Evolutionary conservation across 2,797 vertebrate genomes (phyloP), one percentile per base, ranked within the genome.

Genomic region (Enteromius afrohamiltoni): DNA sequence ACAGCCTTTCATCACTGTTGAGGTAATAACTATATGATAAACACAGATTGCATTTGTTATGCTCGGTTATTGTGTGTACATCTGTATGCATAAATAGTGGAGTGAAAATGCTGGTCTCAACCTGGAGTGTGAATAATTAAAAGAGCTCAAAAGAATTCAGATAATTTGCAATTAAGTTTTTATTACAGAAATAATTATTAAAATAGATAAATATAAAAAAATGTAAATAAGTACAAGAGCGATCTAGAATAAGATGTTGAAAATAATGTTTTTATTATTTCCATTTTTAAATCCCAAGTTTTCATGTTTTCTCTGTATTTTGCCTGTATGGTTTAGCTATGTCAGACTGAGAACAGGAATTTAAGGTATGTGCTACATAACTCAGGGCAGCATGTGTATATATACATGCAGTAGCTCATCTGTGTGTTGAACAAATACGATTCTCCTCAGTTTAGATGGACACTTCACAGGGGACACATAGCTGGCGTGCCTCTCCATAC

Each of bases 401-500:
- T 51, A 76, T 21, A 58, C 29, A n/a, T 70, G 53, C 21, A 3
- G 40, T 49, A 67, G 71, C 80, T 67, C 6, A 55, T 67, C 79
- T 75, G 75, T 84, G 86, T 79, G 73, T 79, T 58, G 68, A 64
- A 67, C 64, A 58, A 84, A 68, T 74, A 70, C 81, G 75, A 70
- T 85, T 85, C 82, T 89, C 80, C 88, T 89, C 88, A 87, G 91
- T 87, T 40, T 65, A 9, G 1, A 49, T 31, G 64, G 78, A 80
- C 49, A 76, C 65, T 86, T 71, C 85, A 91, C 85, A 83, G 79
- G 85, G 77, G 87, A 89, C 82, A 89, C 93, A 93, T 92, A 90
- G 89, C 71, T 93, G 82, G 77, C 90, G 83, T 93, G 91, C 91
- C 89, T 91, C 58, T 81, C 87, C 77, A 87, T 68, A 81, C 86